Conservation (phyloP, 1,140 invertebrate genomes). For the Steinernema feltiae region DNA sequence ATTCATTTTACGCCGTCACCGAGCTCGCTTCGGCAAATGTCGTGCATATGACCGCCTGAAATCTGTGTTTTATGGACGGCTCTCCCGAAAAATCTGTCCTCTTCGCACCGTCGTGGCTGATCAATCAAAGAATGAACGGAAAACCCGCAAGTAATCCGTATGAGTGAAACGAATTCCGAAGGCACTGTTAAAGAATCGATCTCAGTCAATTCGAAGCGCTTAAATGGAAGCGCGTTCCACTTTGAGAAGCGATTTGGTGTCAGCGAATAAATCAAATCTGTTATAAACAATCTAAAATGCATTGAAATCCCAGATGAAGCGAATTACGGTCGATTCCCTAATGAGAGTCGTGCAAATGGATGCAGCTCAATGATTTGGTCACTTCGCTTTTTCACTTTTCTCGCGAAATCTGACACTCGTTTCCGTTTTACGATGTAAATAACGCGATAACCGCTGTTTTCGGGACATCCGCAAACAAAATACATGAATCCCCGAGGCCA, state of each 20-base stretch:
- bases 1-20: neutral
- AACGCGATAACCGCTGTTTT: too few relatives aligned
- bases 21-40: neutral
- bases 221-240: neutral
- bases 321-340: too few relatives aligned
- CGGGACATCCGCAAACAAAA: too few relatives aligned
- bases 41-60: neutral
- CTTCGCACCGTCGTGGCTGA: neutral
- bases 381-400: neutral
- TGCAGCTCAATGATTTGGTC: too few relatives aligned
- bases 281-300: too few relatives aligned
- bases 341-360: too few relatives aligned
- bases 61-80: neutral
- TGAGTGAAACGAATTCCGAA: neutral
- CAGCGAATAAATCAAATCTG: too few relatives aligned
- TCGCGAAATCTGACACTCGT: neutral
- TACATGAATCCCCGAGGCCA: too few relatives aligned
- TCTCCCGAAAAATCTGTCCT: neutral
- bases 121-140: slow-evolving; percentile 4
- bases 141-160: neutral
- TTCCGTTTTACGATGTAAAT: too few relatives aligned
- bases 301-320: too few relatives aligned
- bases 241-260: neutral
- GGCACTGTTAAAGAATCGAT: too few relatives aligned
- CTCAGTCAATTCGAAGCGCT: too few relatives aligned